Evolutionary conservation across 2,113 vertebrate genomes (phyloP).

Genomic region (Trochalopteron elliotii): DNA sequence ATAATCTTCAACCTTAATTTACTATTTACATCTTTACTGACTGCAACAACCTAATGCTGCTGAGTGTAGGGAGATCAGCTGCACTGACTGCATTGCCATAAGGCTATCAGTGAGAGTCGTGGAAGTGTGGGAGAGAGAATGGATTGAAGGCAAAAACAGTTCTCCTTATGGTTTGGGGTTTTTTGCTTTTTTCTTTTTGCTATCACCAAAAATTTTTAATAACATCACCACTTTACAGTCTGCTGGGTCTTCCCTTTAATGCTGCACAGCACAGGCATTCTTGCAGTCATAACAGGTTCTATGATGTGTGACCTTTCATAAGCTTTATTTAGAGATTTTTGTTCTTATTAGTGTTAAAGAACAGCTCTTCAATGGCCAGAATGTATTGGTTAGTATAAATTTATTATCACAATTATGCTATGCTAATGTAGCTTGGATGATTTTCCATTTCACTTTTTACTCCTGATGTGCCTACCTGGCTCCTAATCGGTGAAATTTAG

Average conservation of each 20-base stretch:
- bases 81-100: neutral
- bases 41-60: neutral
- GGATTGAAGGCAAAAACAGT: neutral
- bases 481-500: neutral
- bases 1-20: neutral
- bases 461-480: neutral
- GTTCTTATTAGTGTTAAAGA: neutral
- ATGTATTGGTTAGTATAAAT: neutral
- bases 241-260: neutral
- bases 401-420: neutral
- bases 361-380: neutral
- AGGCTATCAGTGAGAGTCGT: neutral
- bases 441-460: neutral
- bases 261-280: neutral
- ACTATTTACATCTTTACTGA: neutral
- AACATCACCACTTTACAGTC: neutral
- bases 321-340: constrained; percentile 1
- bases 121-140: neutral
- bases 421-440: neutral
- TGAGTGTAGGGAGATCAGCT: neutral
- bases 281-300: neutral
- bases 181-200: neutral
- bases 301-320: neutral
- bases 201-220: neutral
- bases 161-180: neutral